Percentiles rank a stretch among this genome's conserved stretches.
phyloP scores from a whole-genome alignment of 2,113 vertebrate genomes.

The Arenaria interpres region DNA sequence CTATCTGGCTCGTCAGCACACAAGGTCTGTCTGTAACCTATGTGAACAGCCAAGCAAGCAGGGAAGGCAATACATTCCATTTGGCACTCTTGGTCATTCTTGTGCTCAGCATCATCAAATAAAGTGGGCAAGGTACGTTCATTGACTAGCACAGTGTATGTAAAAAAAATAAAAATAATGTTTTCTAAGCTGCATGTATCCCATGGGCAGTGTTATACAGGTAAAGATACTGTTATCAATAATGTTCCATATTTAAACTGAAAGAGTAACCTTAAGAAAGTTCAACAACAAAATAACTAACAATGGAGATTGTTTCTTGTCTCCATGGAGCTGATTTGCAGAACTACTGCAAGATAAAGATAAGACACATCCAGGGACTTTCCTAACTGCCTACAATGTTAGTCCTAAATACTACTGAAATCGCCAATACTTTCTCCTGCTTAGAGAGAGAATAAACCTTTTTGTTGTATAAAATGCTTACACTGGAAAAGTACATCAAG shows the following conservation, averaged over 20 bases:
- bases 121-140: background rate
- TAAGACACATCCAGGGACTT: background rate
- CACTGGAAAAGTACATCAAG: background rate
- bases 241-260: background rate
- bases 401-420: background rate
- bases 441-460: background rate
- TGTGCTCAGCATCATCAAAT: background rate
- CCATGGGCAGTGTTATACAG: background rate
- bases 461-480: background rate
- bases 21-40: background rate
- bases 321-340: background rate
- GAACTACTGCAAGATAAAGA: background rate
- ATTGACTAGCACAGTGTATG: background rate
- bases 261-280: background rate
- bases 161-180: background rate
- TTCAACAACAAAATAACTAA: background rate
- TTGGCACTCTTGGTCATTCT: background rate
- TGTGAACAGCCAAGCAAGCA: background rate
- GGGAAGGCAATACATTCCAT: background rate
- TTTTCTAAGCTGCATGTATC: background rate
- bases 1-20: background rate
- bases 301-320: background rate
- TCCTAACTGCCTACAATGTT: background rate
- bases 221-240: background rate
- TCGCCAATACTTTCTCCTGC: background rate